A percentile compares a stretch with the other conserved stretches of the same genome.
These are phyloP conservation scores for Argyrosomus japonicus DNA, from an alignment of 2,113 vertebrate species.

Conservation along the genomic window DNA sequence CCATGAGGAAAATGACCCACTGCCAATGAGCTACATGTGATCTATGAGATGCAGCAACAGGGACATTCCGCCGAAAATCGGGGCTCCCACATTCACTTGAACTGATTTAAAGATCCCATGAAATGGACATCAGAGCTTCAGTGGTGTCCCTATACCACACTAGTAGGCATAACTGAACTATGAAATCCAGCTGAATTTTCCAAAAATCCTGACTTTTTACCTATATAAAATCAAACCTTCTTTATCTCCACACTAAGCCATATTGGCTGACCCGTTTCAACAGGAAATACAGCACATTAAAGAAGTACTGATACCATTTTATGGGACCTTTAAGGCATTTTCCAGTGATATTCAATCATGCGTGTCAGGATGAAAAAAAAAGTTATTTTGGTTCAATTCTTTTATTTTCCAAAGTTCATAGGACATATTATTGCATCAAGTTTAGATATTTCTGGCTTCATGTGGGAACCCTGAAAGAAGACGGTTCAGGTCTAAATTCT, in stretches of 20 bases:
- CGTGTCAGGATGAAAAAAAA: not conserved
- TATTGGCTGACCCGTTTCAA: not conserved
- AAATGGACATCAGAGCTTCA: not conserved
- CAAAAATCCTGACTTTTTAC: not conserved
- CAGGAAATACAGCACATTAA: not conserved
- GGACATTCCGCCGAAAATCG: not conserved
- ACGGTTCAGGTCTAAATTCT: not conserved
- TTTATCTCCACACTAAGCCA: too few relatives aligned
- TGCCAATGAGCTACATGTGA: slow-evolving; percentile 5
- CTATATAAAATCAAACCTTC: too few relatives aligned
- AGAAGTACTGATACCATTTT: not conserved
- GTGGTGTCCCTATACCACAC: not conserved
- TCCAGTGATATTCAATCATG: not conserved
- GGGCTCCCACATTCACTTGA: not conserved
- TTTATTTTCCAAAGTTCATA: not conserved
- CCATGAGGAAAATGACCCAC: not conserved
- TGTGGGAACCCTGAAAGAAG: slow-evolving; percentile 16
- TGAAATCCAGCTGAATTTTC: too few relatives aligned
- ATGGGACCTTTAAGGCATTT: not conserved
- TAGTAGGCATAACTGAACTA: too few relatives aligned
- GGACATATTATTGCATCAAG: too few relatives aligned
- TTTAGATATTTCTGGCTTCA: not conserved
- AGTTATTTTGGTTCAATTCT: not conserved
- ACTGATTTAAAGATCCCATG: not conserved
- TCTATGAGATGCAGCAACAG: not conserved